These are phyloP conservation scores for Labeo catla DNA, from an alignment of 2,113 vertebrate genomes.

Conservation along the genomic window DNA sequence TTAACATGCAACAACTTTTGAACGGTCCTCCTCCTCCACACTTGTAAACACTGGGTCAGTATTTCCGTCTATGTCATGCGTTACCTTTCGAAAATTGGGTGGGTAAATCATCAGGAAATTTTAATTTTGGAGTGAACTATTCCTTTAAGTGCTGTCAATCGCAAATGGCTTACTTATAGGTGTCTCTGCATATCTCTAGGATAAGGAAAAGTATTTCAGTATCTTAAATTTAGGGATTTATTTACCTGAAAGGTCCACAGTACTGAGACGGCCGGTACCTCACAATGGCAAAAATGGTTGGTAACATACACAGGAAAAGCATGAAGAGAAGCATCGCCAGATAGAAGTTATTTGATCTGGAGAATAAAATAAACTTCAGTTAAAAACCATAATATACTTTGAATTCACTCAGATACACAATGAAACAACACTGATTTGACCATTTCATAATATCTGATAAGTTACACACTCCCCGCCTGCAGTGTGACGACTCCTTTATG, in stretches of 20 bases:
- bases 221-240: not conserved
- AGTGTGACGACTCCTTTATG: conserved; percentile 16
- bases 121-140: no score
- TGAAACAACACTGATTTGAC: not conserved
- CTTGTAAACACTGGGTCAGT: no score
- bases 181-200: not conserved
- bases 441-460: conserved; percentile 33
- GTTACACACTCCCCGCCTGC: conserved; percentile 19
- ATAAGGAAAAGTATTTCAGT: not conserved
- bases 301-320: conserved; percentile 97
- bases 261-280: conserved; percentile 88
- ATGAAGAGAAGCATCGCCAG: conserved; percentile 96
- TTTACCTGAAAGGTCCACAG: conserved; percentile 96
- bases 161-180: not conserved
- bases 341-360: conserved; percentile 98
- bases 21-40: no score
- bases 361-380: conserved; percentile 25
- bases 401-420: not conserved
- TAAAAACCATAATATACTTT: not conserved
- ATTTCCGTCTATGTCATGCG: no score
- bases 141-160: no score
- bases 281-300: conserved; percentile 93
- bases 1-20: no score
- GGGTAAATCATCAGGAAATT: no score
- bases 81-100: no score